Conservation (phyloP, 2,797 vertebrate genomes). For the Microctenopoma steveboyesi region DNA sequence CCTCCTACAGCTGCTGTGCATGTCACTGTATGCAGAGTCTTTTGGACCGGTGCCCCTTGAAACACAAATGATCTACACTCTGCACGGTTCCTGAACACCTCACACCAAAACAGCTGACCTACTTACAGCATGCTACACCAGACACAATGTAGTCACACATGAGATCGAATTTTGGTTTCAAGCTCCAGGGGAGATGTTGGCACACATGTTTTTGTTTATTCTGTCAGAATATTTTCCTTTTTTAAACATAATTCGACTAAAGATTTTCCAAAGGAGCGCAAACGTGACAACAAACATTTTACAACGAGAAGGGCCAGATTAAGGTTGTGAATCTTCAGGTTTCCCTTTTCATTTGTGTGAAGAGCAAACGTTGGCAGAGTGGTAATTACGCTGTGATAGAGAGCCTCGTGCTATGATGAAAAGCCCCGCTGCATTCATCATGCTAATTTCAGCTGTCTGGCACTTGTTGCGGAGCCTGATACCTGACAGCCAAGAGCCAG, state of each 20-base stretch:
- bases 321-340: slow-evolving; percentile 2
- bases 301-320: slow-evolving; percentile 10
- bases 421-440: slow-evolving; percentile 35
- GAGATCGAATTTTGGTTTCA: too few relatives aligned
- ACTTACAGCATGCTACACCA: too few relatives aligned
- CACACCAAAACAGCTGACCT: too few relatives aligned
- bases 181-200: too few relatives aligned
- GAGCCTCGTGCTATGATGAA: slow-evolving; percentile 57
- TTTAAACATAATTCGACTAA: too few relatives aligned
- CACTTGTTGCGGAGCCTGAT: slow-evolving; percentile 12
- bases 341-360: slow-evolving; percentile 24
- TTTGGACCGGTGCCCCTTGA: too few relatives aligned
- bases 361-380: slow-evolving; percentile 40
- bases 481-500: slow-evolving; percentile 30
- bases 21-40: neutral
- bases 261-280: neutral
- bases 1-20: slow-evolving; percentile 30
- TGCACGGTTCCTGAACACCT: too few relatives aligned
- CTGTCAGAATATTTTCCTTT: too few relatives aligned
- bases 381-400: slow-evolving; percentile 52
- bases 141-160: too few relatives aligned
- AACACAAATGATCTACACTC: too few relatives aligned
- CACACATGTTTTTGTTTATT: too few relatives aligned
- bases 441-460: slow-evolving; percentile 47
- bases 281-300: slow-evolving; percentile 10